A percentile compares a stretch with the other conserved stretches of the same genome.
Conservation (phyloP, 2,888 invertebrate species). For the Agrilus biguttatus region DNA sequence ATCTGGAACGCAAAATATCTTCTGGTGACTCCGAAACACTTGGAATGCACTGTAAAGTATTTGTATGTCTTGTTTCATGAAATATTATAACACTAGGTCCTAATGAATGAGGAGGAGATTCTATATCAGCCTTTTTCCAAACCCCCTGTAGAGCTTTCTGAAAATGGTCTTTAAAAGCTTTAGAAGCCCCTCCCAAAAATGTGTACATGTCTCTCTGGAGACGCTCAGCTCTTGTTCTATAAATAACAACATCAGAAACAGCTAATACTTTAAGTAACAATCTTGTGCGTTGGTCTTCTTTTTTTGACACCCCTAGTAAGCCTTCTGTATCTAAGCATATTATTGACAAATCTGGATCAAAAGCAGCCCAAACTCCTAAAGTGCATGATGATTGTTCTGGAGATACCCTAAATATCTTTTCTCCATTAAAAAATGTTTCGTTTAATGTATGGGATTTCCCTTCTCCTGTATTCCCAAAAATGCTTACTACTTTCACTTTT, state of each 20-base stretch:
- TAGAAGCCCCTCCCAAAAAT: slow-evolving; percentile 63
- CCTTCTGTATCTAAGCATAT: slow-evolving; percentile 71
- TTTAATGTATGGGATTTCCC: slow-evolving; percentile 72
- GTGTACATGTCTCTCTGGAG: slow-evolving; percentile 62
- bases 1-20: slow-evolving; percentile 44
- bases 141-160: slow-evolving; percentile 37
- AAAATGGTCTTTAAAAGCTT: slow-evolving; percentile 60
- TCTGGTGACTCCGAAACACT: slow-evolving; percentile 44
- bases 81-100: slow-evolving; percentile 67
- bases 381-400: slow-evolving; percentile 57
- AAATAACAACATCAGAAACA: slow-evolving; percentile 66
- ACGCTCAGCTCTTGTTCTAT: slow-evolving; percentile 59
- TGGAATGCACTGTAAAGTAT: slow-evolving; percentile 42
- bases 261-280: slow-evolving; percentile 66
- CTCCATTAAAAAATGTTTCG: slow-evolving; percentile 48
- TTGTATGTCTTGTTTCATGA: slow-evolving; percentile 64
- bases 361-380: slow-evolving; percentile 64
- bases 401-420: slow-evolving; percentile 49
- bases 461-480: slow-evolving; percentile 75
- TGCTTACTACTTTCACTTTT: slow-evolving; percentile 64
- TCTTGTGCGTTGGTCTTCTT: slow-evolving; percentile 49
- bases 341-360: slow-evolving; percentile 46
- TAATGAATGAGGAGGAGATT: slow-evolving; percentile 32
- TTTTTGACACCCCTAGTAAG: slow-evolving; percentile 45
- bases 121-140: slow-evolving; percentile 14